Base-by-base conservation (phyloP, 2,888 invertebrate species). In the Aporophyla nigra region DNA sequence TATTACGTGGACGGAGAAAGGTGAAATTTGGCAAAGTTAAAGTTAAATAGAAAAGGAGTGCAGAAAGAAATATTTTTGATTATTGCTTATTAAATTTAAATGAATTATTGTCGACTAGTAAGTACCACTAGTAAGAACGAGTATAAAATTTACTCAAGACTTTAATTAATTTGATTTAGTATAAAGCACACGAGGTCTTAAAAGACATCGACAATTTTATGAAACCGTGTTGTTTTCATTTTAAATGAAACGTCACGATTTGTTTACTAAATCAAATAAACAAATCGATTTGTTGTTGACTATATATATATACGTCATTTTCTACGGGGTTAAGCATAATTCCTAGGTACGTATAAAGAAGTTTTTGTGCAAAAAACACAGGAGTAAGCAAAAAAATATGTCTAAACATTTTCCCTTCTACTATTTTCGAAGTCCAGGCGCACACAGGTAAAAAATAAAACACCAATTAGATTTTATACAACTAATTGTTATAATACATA, bases 371-470 rank as follows among this genome's bases (percentile, higher is more conserved):
- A 62, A 56, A 56, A 58, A 33, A 33, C n/a, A 49, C n/a, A 59
- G 1, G 51, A 16, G 33, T 16, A 61, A 59, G 19, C 24, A 75
- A 33, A 40, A 27, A 19, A 21, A 1, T n/a, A 0, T 19, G 10
- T n/a, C 43, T 2, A 19, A 5, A 53, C n/a, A n/a, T 40, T n/a
- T 27, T 5, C 19, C 56, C n/a, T 73, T 71, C 4, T 24, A 51
- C 21, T 56, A 61, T 33, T 0, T 33, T 5, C 24, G 10, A 71
- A 24, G 16, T 61, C 21, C 2, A 83, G 74, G 16, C 49, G 43
- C 51, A 61, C n/a, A 70, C 46, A 84, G 88, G 85, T 83, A 79
- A 66, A 75, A 87, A 87, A 87, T 87, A 88, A 88, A 88, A 88
- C 86, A 86, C 87, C 86, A 84, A 74, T 71, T 71, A 73, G 46